Base-by-base conservation (phyloP, 2,888 invertebrate species). In the Drosophila tanythrix region DNA sequence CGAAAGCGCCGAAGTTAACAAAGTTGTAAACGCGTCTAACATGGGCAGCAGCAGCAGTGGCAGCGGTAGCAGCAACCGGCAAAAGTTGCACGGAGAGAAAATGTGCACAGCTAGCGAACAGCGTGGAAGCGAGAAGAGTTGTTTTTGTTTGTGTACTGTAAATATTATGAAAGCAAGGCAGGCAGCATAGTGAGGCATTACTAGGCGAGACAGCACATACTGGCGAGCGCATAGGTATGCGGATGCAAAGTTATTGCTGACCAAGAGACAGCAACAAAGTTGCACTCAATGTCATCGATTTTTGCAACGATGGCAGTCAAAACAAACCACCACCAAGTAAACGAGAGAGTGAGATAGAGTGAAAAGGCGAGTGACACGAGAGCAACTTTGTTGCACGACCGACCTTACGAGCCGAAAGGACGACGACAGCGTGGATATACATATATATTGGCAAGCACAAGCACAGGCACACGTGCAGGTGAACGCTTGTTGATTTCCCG, bases 231-330 rank as follows among this genome's bases (percentile, higher is more conserved):
- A 85, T 72, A 56, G 58, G 67, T 60, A 64, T 77, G 79, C 75
- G 64, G 50, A 79, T 70, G 53, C 51, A 74, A 73, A 65, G 67
- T 73, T 76, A 79, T 75, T 74, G 76, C 63, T 61, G 59, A 60
- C 43, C 63, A 57, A 82, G 77, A 79, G 76, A 83, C 90, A 86
- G 68, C 79, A 80, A 90, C 90, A 90, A 84, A 91, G 91, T 91
- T 91, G 90, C 90, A 74, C 91, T 92, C 91, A 92, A 92, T 92
- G 92, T 91, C 91, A 92, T 91, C 89, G 91, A 91, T 91, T 91
- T 90, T 87, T 21, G 57, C 29, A 15, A 76, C 75, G 76, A 63
- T 59, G 64, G 10, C 63, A 79, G 79, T 76, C 76, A 86, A 78
- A 86, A 83, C 86, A 88, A 89, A 83, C 78, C 70, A 76, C 88